Evolutionary conservation across 2,797 vertebrate species (phyloP).

Genomic region (Sarcophilus harrisii): DNA sequence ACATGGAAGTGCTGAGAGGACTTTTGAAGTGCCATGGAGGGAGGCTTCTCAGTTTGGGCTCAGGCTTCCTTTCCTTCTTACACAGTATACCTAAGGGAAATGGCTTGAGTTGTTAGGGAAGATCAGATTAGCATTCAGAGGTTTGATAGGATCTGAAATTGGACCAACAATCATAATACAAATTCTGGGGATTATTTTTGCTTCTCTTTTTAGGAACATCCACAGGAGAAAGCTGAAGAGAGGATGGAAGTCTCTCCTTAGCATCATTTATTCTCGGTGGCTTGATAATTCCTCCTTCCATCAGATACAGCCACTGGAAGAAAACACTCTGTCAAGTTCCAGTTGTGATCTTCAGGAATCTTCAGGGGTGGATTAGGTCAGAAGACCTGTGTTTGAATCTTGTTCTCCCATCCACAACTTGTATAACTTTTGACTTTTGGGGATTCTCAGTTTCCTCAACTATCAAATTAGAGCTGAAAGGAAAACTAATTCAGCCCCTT

Average conservation of each 20-base stretch:
- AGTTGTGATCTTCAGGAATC: background rate
- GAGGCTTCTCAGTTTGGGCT: background rate
- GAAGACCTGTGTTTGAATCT: background rate
- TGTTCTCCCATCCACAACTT: background rate
- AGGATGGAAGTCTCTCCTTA: background rate
- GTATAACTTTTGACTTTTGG: background rate
- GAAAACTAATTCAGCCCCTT: background rate
- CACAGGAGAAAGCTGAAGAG: background rate
- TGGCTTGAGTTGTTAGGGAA: background rate
- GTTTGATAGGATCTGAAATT: rapidly evolving
- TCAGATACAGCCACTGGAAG: background rate
- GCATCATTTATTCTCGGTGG: background rate
- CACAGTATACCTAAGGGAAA: background rate
- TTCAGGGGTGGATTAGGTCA: background rate
- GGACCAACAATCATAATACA: background rate
- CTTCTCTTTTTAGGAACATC: background rate
- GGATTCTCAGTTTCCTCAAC: background rate
- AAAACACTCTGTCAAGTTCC: background rate
- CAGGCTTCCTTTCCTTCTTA: background rate
- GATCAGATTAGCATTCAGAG: background rate
- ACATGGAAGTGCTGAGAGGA: background rate
- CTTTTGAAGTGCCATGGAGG: background rate
- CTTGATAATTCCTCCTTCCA: background rate
- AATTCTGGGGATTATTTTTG: background rate
- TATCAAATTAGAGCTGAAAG: background rate